Percentiles rank a stretch among this genome's conserved stretches.
Evolutionary conservation across 1,140 invertebrate species (phyloP).

Genomic region (Macrocentrus cingulum): DNA sequence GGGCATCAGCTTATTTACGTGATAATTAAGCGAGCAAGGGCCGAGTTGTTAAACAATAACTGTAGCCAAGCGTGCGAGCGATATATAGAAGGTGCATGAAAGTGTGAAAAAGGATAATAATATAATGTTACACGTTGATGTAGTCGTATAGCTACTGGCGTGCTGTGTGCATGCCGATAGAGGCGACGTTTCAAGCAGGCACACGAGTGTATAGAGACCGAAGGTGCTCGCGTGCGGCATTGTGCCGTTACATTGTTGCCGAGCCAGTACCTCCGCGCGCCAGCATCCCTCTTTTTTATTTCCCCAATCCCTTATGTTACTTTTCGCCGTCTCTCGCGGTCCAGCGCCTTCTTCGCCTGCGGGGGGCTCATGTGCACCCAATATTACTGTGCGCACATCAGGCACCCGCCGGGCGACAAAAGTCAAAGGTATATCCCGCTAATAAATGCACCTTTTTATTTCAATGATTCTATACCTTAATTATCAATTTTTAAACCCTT

Average conservation of each 20-base stretch:
- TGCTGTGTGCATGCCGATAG: too few species aligned
- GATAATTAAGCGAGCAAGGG: neutral
- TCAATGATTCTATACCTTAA: too few species aligned
- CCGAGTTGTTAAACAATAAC: constrained; percentile 5
- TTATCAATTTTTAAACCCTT: too few species aligned
- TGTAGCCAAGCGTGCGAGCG: neutral
- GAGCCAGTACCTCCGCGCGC: neutral
- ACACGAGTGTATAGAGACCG: neutral
- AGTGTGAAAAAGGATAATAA: constrained; percentile 61
- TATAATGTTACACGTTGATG: constrained; percentile 54
- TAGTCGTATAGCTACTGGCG: too few species aligned
- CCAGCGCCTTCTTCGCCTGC: constrained; percentile 35
- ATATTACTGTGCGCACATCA: neutral
- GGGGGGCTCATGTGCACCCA: constrained; percentile 7
- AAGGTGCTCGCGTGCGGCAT: neutral
- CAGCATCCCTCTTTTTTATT: constrained; percentile 21
- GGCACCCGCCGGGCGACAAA: neutral
- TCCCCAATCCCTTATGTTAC: constrained; percentile 11
- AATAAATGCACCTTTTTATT: too few species aligned
- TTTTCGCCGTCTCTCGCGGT: constrained; percentile 30
- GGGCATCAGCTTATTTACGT: neutral
- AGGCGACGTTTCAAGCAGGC: too few species aligned
- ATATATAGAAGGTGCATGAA: constrained; percentile 42
- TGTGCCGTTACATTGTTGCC: constrained; percentile 27
- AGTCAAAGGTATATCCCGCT: neutral